These are phyloP conservation scores for Copidosoma aretas DNA, from an alignment of 2,888 invertebrate genomes.

Conservation along the genomic window DNA sequence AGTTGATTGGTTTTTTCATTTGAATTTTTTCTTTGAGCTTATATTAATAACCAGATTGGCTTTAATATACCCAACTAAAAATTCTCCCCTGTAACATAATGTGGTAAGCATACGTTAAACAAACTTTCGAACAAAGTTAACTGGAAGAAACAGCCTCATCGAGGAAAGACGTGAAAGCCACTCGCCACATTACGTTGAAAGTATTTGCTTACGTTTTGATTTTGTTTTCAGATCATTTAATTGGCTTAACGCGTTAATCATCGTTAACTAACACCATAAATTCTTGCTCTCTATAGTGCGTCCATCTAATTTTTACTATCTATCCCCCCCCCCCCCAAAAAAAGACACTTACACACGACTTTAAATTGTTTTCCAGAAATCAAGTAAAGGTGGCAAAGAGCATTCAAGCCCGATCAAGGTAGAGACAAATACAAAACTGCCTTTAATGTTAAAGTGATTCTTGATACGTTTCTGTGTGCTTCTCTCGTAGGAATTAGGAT, in stretches of 20 bases:
- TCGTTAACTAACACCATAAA: constrained; percentile 5
- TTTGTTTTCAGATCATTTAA: constrained; percentile 7
- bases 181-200: neutral
- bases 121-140: too few species aligned
- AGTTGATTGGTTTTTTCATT: neutral
- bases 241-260: constrained; percentile 1
- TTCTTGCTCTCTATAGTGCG: neutral
- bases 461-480: constrained; percentile 32
- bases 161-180: too few species aligned
- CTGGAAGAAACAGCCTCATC: too few species aligned
- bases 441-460: constrained; percentile 19
- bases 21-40: neutral
- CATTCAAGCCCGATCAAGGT: constrained; percentile 75
- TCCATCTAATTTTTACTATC: neutral
- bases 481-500: constrained; percentile 36
- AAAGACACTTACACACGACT: constrained; percentile 42
- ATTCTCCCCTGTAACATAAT: too few species aligned
- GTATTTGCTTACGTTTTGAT: neutral
- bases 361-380: constrained; percentile 72
- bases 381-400: constrained; percentile 78
- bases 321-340: neutral
- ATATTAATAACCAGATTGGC: too few species aligned
- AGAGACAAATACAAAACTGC: constrained; percentile 52
- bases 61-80: too few species aligned
- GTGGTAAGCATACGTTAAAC: too few species aligned